A percentile compares a stretch with the other conserved stretches of the same genome.
Evolutionary conservation across 2,888 invertebrate species (phyloP).

Genomic region (Rhynchonema sp.): DNA sequence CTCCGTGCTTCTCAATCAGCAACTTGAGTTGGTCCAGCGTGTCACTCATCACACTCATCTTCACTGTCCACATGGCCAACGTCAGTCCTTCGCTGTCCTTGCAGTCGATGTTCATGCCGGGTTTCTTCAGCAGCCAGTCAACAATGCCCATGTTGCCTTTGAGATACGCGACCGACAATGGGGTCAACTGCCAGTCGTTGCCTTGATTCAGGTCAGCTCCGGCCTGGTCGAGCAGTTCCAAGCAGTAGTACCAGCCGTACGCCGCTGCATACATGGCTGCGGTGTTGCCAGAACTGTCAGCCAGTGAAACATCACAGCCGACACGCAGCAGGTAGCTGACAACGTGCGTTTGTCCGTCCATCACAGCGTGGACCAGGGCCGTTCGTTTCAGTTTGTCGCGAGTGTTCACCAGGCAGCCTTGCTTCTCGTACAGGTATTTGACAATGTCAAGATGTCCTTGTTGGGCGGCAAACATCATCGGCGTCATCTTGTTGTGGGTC

Average conservation of each 20-base stretch:
- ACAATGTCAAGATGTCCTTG: conserved; percentile 32
- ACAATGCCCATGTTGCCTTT: conserved; percentile 23
- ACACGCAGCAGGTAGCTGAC: conserved; percentile 33
- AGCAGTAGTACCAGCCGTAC: conserved; percentile 38
- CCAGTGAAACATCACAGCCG: conserved; percentile 32
- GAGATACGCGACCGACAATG: conserved; percentile 36
- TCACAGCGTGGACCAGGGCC: conserved; percentile 33
- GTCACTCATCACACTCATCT: conserved; percentile 22
- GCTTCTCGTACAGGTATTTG: conserved; percentile 25
- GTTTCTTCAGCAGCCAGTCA: conserved; percentile 19
- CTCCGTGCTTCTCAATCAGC: conserved; percentile 31
- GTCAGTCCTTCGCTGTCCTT: conserved; percentile 31
- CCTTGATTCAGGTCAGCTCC: conserved; percentile 10
- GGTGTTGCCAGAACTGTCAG: conserved; percentile 36
- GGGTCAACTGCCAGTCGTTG: conserved; percentile 31
- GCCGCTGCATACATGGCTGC: conserved; percentile 38
- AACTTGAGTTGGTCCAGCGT: conserved; percentile 29
- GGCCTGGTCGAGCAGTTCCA: conserved; percentile 32
- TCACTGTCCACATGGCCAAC: conserved; percentile 29
- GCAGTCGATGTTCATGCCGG: conserved; percentile 32
- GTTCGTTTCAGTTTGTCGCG: conserved; percentile 34
- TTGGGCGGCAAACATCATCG: conserved; percentile 34
- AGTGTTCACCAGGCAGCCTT: conserved; percentile 16
- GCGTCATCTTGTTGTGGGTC: conserved; percentile 30
- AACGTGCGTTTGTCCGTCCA: conserved; percentile 32